A percentile compares a stretch with the other conserved stretches of the same genome.
phyloP scores from a whole-genome alignment of 2,888 invertebrate species.

The Lithophane leautieri region DNA sequence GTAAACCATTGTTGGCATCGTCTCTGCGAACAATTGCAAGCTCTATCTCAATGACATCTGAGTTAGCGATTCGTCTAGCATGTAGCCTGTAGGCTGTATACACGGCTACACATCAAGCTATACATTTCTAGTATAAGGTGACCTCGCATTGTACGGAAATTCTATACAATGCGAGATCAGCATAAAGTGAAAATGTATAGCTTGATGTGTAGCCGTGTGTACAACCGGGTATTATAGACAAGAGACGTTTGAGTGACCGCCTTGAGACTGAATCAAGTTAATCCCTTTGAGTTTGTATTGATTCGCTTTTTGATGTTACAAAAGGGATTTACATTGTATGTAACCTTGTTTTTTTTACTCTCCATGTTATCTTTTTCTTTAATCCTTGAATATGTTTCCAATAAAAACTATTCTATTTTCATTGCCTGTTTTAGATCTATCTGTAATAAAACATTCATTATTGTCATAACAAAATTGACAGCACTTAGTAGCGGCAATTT shows the following conservation, averaged over 20 bases:
- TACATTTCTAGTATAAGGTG: too few relatives aligned
- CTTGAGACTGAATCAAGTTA: constrained; percentile 40
- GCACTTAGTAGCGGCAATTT: constrained; percentile 21
- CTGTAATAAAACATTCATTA: background rate
- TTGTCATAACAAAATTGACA: constrained; percentile 16
- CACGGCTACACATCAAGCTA: too few relatives aligned
- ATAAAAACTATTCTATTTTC: constrained; percentile 4
- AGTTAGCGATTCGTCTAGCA: constrained; percentile 76
- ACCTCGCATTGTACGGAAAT: too few relatives aligned
- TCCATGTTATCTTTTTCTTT: constrained; percentile 1
- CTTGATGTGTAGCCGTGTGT: too few relatives aligned
- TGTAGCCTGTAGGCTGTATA: constrained; percentile 58
- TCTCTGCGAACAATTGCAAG: constrained; percentile 75
- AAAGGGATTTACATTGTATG: background rate
- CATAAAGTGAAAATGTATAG: too few relatives aligned
- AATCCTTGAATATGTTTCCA: constrained; percentile 19
- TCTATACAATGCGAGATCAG: too few relatives aligned
- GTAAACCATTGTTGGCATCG: constrained; percentile 79
- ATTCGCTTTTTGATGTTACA: constrained; percentile 12
- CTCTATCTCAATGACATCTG: constrained; percentile 88
- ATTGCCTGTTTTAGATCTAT: background rate
- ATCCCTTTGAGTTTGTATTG: constrained; percentile 32
- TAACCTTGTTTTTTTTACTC: constrained; percentile 19
- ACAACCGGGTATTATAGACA: constrained; percentile 3
- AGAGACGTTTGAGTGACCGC: constrained; percentile 35